Base-by-base conservation (phyloP, 2,888 invertebrate species). In the Andrena flavipes region DNA sequence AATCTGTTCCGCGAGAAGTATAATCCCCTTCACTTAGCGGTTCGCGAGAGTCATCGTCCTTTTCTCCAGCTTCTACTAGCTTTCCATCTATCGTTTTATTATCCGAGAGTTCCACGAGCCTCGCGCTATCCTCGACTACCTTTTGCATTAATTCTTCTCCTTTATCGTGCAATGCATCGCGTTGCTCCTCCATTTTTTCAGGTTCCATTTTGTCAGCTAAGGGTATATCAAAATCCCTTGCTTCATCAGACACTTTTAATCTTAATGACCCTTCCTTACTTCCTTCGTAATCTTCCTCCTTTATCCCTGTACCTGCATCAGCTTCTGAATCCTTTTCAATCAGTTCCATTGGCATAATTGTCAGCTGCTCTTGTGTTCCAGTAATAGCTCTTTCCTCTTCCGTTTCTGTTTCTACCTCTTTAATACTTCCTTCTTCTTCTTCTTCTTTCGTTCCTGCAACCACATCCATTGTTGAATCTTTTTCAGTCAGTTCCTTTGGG, bases 1-100 rank as follows among this genome's bases (percentile, higher is more conserved):
- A 30, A 64, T 51, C 71, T 13, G 30, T 80, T 63, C 8, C 54
- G 13, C 54, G 54, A n/a, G 51, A 77, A 29, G 35, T 64, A 8
- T 26, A 2, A 64, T 69, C 76, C 49, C 7, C 54, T 70, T 69
- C 10, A 16, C 35, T 26, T 4, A 35, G 7, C 10, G 30, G 51
- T 42, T 48, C 65, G n/a, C 16, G 49, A 2, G 20, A 54, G 30
- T 68, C 65, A 8, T 48, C 26, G 29, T 59, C 26, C 33, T 65
- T 65, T 29, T 48, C 56, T 8, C 2, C 49, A 49, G 54, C 54
- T 72, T 33, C n/a, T n/a, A 10, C n/a, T 16, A 62, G 48, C 49
- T 77, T 26, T 0, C 8, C 30, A 51, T 77, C 67, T 23, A 10
- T n/a, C 59, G 49, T 59, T 65, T 65, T 49, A 30, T 42, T 62